phyloP scores from a whole-genome alignment of 2,113 vertebrate species.

The Gadus chalcogrammus region DNA sequence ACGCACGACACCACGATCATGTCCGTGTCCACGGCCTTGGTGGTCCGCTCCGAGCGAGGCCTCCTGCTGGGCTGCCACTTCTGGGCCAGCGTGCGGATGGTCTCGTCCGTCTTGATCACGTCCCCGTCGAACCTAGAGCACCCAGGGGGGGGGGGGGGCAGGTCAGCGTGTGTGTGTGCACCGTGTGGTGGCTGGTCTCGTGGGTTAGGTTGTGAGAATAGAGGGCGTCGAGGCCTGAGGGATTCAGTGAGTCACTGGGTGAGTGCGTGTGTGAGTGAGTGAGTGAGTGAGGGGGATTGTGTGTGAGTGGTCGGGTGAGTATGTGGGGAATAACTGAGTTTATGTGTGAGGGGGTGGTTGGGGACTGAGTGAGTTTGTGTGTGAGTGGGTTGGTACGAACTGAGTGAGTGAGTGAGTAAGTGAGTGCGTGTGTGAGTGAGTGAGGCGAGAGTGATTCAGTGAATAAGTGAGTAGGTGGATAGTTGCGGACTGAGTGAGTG shows the following conservation, averaged over 20 bases:
- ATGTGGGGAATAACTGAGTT: too few relatives aligned
- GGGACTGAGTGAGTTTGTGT: not conserved
- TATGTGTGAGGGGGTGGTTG: too few relatives aligned
- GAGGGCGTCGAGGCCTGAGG: too few relatives aligned
- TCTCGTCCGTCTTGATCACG: slow-evolving; percentile 89
- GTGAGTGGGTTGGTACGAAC: too few relatives aligned
- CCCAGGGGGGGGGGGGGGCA: not conserved
- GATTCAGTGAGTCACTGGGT: not conserved
- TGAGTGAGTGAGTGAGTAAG: not conserved
- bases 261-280: not conserved
- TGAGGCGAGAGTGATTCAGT: too few relatives aligned
- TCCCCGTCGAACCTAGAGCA: slow-evolving; percentile 87
- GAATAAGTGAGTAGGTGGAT: too few relatives aligned
- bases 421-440: too few relatives aligned
- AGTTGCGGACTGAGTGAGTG: not conserved
- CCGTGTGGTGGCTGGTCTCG: too few relatives aligned
- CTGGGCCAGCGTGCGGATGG: slow-evolving; percentile 86
- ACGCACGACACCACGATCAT: slow-evolving; percentile 90
- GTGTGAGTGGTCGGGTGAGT: not conserved
- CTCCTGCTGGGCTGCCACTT: slow-evolving; percentile 89
- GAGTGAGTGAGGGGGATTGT: too few relatives aligned
- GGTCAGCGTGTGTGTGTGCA: too few relatives aligned
- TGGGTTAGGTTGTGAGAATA: too few relatives aligned
- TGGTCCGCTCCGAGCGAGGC: slow-evolving; percentile 78
- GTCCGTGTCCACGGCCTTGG: slow-evolving; percentile 92